phyloP scores from a whole-genome alignment of 2,113 vertebrate species.

The Conger conger region DNA sequence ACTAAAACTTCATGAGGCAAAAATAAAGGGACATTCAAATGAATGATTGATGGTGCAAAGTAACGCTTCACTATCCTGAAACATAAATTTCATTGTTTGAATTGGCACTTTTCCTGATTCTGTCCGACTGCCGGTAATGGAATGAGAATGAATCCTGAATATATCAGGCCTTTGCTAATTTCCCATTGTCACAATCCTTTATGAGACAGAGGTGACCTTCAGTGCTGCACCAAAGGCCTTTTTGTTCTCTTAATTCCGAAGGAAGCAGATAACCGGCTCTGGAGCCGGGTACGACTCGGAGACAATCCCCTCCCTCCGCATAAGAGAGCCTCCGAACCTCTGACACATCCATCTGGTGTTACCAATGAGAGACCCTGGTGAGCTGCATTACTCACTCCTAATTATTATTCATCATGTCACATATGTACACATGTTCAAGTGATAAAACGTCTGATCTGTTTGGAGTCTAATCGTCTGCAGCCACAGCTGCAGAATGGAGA shows the following conservation, averaged over 20 bases:
- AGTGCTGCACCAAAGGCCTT: constrained; percentile 44
- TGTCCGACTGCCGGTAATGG: constrained; percentile 68
- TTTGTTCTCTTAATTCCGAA: constrained; percentile 60
- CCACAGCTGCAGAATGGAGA: no score
- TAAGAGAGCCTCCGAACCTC: constrained; percentile 31
- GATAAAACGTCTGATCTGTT: no score
- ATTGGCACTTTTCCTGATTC: constrained; percentile 60
- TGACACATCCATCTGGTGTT: constrained; percentile 29
- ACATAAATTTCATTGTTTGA: constrained; percentile 59
- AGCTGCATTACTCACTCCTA: constrained; percentile 34
- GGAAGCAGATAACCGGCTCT: constrained; percentile 44
- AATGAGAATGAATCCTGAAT: constrained; percentile 67
- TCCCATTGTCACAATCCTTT: constrained; percentile 54
- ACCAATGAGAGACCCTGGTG: constrained; percentile 23
- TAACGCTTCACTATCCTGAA: constrained; percentile 30
- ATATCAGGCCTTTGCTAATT: constrained; percentile 63
- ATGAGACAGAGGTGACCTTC: constrained; percentile 67
- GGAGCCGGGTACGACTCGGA: constrained; percentile 37
- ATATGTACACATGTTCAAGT: no score
- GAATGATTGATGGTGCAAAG: constrained; percentile 44
- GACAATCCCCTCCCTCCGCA: constrained; percentile 44
- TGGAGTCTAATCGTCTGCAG: no score
- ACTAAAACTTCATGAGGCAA: constrained; percentile 18
- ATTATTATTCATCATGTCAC: constrained; percentile 9
- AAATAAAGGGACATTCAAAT: constrained; percentile 24